Base-by-base conservation (phyloP, 2,797 vertebrate species). In the Acanthis flammea region DNA sequence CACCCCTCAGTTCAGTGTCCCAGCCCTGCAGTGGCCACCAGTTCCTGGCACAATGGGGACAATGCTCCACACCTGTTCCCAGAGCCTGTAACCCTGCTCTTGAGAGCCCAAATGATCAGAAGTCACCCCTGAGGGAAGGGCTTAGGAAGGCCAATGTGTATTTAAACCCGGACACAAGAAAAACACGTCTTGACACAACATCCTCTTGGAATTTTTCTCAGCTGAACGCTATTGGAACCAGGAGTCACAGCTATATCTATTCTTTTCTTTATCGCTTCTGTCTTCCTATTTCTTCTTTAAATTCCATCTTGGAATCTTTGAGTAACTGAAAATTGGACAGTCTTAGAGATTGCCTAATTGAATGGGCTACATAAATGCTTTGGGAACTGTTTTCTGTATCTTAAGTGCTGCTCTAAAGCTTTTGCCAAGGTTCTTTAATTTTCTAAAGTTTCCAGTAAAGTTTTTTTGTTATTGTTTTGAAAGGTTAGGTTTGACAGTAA, bases 1-100 rank as follows among this genome's bases (percentile, higher is more conserved):
- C 4, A 1, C 10, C 16, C 8, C 15, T 33, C 6, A 33, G 12
- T 8, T 19, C 23, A 19, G 14, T 19, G 10, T 24, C 24, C 24
- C 58, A 55, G 30, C 30, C 15, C 33, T 15, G 7, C 48, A 62
- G 41, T 5, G 33, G 28, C 33, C 50, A 41, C 19, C 30, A 55
- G 0, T 9, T 33, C 50, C 24, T 33, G 58, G 50, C 23, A 47
- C 19, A 41, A 10, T 0, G 2, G 3, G 53, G 28, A 12, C 19
- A 47, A 19, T 19, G 33, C 13, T 54, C 15, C 33, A 54, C 48
- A 28, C 10, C 28, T 54, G 41, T 4, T 7, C 50, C 50, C 5
- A 14, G 42, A 48, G 30, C 13, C 16, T 42, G 42, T 23, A 9
- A 12, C 1, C 7, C 50, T 33, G 6, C 30, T 73, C 13, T 17